Evolutionary conservation across 2,888 invertebrate species (phyloP), one percentile per base, ranked within the genome.

Genomic region (Pardosa pseudoannulata): DNA sequence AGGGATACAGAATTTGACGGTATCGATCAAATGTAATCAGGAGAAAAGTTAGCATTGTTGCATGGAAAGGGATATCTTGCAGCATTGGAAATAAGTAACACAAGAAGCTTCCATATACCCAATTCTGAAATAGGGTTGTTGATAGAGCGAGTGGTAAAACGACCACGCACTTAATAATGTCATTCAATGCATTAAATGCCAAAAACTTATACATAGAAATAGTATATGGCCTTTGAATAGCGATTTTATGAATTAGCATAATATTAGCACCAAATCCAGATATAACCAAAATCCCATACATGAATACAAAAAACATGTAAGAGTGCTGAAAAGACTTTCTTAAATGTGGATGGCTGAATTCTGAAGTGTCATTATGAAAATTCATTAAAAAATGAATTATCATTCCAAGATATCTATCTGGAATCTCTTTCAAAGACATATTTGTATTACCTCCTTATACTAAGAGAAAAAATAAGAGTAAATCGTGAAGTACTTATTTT

Each of bases 41-140:
- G 29, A 95, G 91, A 90, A 94, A 94, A 39, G 95, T 95, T 90
- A 95, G 92, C 92, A 94, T 95, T 27, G 94, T 94, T 73, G 94
- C 94, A 90, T 95, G 95, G 75, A 94, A 91, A 1, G 95, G 95
- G 89, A 95, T 94, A 90, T 94, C 94, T 93, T 95, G 95, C 89
- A 95, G 90, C 94, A 95, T 95, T 0, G 95, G 95, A 89, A 95
- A 90, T 90, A 95, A 94, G 90, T 93, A 94, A 91, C 95, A 95
- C 87, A 95, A 91, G 89, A 95, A 93, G 89, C 94, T 94, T 7
- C 95, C 95, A 89, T 95, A 94, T 87, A 95, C 93, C 95, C 95
- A 95, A 91, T 95, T 95, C 90, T 94, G 94, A 83, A 95, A 92
- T 50, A 95, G 92, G 89, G 95, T 92, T 72, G 95, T 94, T 89